Evolutionary conservation across 2,797 vertebrate genomes (phyloP).

Genomic region (Myripristis murdjan): DNA sequence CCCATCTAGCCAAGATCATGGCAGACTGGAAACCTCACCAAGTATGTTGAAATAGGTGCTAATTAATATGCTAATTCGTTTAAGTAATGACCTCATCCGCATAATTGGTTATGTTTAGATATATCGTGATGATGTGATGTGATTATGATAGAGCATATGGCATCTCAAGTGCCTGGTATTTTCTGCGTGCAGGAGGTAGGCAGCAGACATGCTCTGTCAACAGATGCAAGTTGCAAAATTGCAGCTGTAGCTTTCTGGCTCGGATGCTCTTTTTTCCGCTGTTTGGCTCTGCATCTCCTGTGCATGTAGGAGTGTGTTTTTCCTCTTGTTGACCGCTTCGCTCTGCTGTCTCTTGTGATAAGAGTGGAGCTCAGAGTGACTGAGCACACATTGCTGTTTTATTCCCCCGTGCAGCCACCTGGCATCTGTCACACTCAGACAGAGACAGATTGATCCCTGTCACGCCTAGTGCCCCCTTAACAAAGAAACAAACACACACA

Average conservation of each 20-base stretch:
- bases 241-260: too few relatives aligned
- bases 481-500: neutral
- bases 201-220: neutral
- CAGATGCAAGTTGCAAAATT: neutral
- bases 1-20: too few relatives aligned
- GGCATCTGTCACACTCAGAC: slow-evolving; percentile 20
- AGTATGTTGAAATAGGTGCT: too few relatives aligned
- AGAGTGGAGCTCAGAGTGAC: neutral
- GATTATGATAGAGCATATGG: neutral
- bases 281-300: too few relatives aligned
- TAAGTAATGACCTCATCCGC: too few relatives aligned
- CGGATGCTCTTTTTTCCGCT: neutral
- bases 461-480: neutral
- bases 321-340: slow-evolving; percentile 27
- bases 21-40: too few relatives aligned
- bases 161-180: neutral
- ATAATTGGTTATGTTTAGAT: too few relatives aligned
- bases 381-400: slow-evolving; percentile 21
- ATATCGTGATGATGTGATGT: too few relatives aligned
- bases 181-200: neutral
- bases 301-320: slow-evolving; percentile 6
- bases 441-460: neutral
- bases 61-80: too few relatives aligned
- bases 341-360: slow-evolving; percentile 20
- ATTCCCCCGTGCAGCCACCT: slow-evolving; percentile 25